phyloP scores from a whole-genome alignment of 2,113 vertebrate genomes.

The Cyprinodon tularosa region DNA sequence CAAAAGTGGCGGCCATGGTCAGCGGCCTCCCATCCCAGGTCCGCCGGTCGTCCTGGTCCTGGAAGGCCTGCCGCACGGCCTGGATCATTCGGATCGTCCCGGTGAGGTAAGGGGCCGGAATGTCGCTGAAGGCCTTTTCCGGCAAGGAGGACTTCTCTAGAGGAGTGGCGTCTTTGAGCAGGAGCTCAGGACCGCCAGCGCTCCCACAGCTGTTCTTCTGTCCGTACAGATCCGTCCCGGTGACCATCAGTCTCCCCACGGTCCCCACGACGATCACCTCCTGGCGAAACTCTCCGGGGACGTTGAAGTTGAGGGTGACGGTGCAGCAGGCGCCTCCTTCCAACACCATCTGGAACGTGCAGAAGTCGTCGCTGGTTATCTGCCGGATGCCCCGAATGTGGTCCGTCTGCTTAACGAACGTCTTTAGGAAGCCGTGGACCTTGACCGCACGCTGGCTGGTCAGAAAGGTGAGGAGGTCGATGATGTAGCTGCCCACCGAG shows the following conservation, averaged over 20 bases:
- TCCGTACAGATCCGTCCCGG: constrained; percentile 91
- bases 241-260: constrained; percentile 84
- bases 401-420: constrained; percentile 97
- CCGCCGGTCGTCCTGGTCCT: constrained; percentile 95
- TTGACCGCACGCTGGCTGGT: constrained; percentile 91
- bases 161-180: constrained; percentile 89
- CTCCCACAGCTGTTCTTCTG: constrained; percentile 87
- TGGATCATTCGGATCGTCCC: constrained; percentile 98
- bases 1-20: constrained; percentile 98
- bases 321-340: constrained; percentile 96
- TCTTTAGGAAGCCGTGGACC: constrained; percentile 95
- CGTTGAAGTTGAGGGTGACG: constrained; percentile 96
- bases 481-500: constrained; percentile 98
- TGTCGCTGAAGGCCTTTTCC: constrained; percentile 95
- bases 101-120: constrained; percentile 92
- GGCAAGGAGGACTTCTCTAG: constrained; percentile 91
- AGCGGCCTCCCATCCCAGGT: constrained; percentile 96
- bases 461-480: constrained; percentile 95
- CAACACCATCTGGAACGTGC: constrained; percentile 97
- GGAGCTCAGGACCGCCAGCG: constrained; percentile 82
- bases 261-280: constrained; percentile 94
- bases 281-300: constrained; percentile 94
- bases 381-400: constrained; percentile 97
- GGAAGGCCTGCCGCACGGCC: constrained; percentile 93
- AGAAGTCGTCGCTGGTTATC: constrained; percentile 99